Evolutionary conservation across 2,113 vertebrate species (phyloP), one percentile per base, ranked within the genome.

Genomic region (Agelaius phoeniceus): DNA sequence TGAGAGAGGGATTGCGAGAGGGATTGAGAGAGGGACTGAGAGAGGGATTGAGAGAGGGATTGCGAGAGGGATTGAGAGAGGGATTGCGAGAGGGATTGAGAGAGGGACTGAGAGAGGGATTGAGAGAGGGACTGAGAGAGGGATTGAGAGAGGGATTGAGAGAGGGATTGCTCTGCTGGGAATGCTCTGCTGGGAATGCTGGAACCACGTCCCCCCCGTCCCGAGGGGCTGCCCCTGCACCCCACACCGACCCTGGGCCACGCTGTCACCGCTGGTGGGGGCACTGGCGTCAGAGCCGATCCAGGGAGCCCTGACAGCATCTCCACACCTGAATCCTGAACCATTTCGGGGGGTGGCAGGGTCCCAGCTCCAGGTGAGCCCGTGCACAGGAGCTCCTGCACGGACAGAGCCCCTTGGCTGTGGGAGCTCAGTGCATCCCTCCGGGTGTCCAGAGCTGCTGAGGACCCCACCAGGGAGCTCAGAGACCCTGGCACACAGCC

Each of bases 211-310:
- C 41, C 75, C 13, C 35, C 41, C 73, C 55, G 35, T 63, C 5
- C n/a, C 46, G 4, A 3, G 21, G 41, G 49, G 4, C 9, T 30
- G 61, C 19, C 46, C 41, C 79, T 15, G 33, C 4, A 11, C 7
- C 59, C 77, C 57, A 2, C 48, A 3, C 10, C 2, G 15, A 2
- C 1, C 19, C 0, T 39, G 5, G 27, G 27, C 24, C 37, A 0
- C 3, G 7, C 12, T 66, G 78, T 4, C 58, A 26, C 44, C 0
- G 4, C 61, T 9, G 68, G 1, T 5, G 52, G 33, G 3, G 23
- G 31, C 52, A 4, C 33, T 7, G 37, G 2, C 28, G n/a, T 20
- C 54, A 65, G 58, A 41, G 49, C 13, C 67, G 3, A 0, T 1
- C 3, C 17, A 1, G 22, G 44, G 30, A 57, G 15, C 16, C 4